Evolutionary conservation across 2,113 vertebrate genomes (phyloP).

Genomic region (Eptesicus fuscus): DNA sequence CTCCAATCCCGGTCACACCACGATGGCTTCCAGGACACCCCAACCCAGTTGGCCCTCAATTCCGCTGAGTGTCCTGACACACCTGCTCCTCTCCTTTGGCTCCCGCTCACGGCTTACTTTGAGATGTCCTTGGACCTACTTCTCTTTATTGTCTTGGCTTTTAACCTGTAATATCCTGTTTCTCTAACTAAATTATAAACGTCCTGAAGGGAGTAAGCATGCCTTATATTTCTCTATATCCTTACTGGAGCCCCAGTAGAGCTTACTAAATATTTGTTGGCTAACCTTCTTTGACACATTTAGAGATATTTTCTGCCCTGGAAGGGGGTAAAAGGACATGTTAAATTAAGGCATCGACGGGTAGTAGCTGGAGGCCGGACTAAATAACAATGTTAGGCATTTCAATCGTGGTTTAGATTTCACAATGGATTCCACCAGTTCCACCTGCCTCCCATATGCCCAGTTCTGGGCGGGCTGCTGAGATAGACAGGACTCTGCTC

Average conservation of each 20-base stretch:
- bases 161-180: not conserved
- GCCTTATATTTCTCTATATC: not conserved
- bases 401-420: not conserved
- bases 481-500: not conserved
- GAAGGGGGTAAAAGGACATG: not conserved
- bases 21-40: not conserved
- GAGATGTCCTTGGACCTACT: not conserved
- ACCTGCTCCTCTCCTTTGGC: not conserved
- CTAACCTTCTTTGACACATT: constrained; percentile 28
- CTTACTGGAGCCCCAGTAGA: not conserved
- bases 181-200: constrained; percentile 26
- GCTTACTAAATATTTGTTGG: constrained; percentile 40
- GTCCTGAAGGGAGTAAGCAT: not conserved
- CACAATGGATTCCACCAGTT: not conserved
- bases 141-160: not conserved
- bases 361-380: not conserved
- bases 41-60: not conserved
- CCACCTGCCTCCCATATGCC: not conserved
- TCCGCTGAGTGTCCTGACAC: not conserved
- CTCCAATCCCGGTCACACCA: not conserved
- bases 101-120: not conserved
- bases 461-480: not conserved
- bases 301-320: not conserved
- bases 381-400: not conserved
- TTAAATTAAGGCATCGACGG: constrained; percentile 23